These are phyloP conservation scores for Vireo griseus DNA, from an alignment of 2,797 vertebrate species.

Conservation along the genomic window DNA sequence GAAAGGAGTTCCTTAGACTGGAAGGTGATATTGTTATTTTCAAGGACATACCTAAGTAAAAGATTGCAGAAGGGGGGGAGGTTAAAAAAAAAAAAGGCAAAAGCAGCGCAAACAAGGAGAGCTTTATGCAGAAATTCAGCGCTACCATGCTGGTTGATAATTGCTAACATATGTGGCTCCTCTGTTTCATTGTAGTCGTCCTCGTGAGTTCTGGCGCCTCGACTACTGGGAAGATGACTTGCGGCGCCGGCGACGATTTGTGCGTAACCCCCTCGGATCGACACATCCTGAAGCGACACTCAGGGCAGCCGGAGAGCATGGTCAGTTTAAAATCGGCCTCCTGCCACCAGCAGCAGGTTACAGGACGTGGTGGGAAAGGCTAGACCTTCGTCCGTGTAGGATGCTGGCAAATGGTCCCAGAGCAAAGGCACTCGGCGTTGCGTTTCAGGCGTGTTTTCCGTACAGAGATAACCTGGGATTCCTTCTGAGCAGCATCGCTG, in stretches of 20 bases:
- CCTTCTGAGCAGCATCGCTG: not conserved
- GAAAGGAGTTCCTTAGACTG: slow-evolving; percentile 77
- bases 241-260: slow-evolving; percentile 96
- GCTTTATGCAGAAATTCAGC: slow-evolving; percentile 87
- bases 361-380: slow-evolving; percentile 72
- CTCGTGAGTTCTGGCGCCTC: slow-evolving; percentile 99
- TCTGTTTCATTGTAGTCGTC: slow-evolving; percentile 92
- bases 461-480: not conserved
- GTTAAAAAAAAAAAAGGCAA: slow-evolving; percentile 41
- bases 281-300: slow-evolving; percentile 95
- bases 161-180: slow-evolving; percentile 97
- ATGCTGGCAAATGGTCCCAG: slow-evolving; percentile 53
- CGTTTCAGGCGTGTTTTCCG: not conserved
- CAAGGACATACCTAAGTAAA: slow-evolving; percentile 81
- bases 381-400: slow-evolving; percentile 62
- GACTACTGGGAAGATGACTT: slow-evolving; percentile 99
- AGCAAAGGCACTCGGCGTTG: slow-evolving; percentile 18
- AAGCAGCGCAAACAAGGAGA: slow-evolving; percentile 85
- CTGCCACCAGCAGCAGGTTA: slow-evolving; percentile 75
- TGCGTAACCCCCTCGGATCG: slow-evolving; percentile 95
- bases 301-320: slow-evolving; percentile 88
- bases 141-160: slow-evolving; percentile 94
- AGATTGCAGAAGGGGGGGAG: slow-evolving; percentile 74
- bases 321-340: slow-evolving; percentile 81
- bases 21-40: slow-evolving; percentile 85